These are phyloP conservation scores for Lagothrix lagotricha DNA, from an alignment of 2,797 vertebrate genomes.

Conservation along the genomic window DNA sequence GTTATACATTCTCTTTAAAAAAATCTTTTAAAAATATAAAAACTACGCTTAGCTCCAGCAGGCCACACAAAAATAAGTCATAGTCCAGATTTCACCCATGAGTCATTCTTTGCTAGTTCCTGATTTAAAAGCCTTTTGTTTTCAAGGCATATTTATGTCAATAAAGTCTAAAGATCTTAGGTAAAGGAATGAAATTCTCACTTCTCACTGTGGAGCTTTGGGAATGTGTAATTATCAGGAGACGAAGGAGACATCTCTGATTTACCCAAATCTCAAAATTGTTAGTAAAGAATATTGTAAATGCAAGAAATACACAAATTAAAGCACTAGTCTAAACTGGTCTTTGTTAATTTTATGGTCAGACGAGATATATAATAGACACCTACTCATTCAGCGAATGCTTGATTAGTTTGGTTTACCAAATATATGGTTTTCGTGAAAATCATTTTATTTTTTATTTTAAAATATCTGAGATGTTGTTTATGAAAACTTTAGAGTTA, in stretches of 20 bases:
- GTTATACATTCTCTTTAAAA: not conserved
- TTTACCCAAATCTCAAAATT: not conserved
- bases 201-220: not conserved
- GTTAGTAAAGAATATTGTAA: constrained; percentile 30
- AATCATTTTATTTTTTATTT: not conserved
- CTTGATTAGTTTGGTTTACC: not conserved
- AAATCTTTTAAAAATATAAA: not conserved
- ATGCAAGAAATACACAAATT: not conserved
- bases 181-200: not conserved
- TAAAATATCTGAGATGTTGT: not conserved
- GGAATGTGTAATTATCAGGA: constrained; percentile 3
- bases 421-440: not conserved
- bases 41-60: not conserved
- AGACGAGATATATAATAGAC: not conserved
- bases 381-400: not conserved
- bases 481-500: not conserved
- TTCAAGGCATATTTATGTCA: not conserved
- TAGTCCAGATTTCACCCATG: not conserved
- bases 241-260: not conserved
- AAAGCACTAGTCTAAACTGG: not conserved
- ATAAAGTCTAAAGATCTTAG: not conserved
- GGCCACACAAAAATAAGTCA: not conserved
- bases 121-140: not conserved
- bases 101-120: not conserved
- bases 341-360: constrained; percentile 11